A percentile compares a stretch with the other conserved stretches of the same genome.
Evolutionary conservation across 2,888 invertebrate species (phyloP).

Genomic region (Drosophila mercatorum): DNA sequence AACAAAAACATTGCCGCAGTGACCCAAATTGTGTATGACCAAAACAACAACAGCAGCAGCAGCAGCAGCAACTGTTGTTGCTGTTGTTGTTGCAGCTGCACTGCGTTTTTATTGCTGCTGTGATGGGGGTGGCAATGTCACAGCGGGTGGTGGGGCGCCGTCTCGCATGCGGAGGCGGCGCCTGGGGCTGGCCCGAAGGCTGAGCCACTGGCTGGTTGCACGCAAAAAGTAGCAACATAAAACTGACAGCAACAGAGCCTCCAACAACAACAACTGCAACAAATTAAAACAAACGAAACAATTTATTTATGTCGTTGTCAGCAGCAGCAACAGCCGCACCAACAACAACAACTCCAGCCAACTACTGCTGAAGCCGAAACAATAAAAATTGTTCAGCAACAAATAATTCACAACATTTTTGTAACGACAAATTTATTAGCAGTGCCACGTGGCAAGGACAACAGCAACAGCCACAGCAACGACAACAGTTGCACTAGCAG

Average conservation of each 20-base stretch:
- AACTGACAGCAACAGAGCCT: slow-evolving; percentile 58
- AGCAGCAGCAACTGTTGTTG: slow-evolving; percentile 38
- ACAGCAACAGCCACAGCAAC: slow-evolving; percentile 24
- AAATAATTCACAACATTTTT: slow-evolving; percentile 70
- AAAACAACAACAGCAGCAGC: slow-evolving; percentile 48
- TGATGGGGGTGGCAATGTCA: slow-evolving; percentile 43
- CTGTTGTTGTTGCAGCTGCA: slow-evolving; percentile 45
- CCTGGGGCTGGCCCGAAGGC: background rate
- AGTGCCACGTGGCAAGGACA: slow-evolving; percentile 17
- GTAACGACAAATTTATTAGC: slow-evolving; percentile 63
- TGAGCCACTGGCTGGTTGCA: slow-evolving; percentile 19
- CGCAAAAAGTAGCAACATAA: slow-evolving; percentile 57
- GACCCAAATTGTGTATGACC: slow-evolving; percentile 69
- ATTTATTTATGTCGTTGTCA: slow-evolving; percentile 62
- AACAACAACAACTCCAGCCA: slow-evolving; percentile 27
- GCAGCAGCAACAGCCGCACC: slow-evolving; percentile 12
- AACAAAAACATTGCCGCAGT: slow-evolving; percentile 77
- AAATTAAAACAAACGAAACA: slow-evolving; percentile 58
- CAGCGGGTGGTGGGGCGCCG: slow-evolving; percentile 15
- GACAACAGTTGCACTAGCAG: background rate
- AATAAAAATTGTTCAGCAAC: slow-evolving; percentile 54
- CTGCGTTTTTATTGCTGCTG: slow-evolving; percentile 61
- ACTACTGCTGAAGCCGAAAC: slow-evolving; percentile 50
- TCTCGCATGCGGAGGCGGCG: slow-evolving; percentile 3
- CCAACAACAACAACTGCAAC: slow-evolving; percentile 36